Conservation (phyloP, 2,888 invertebrate species). For the Diaprepes abbreviatus region DNA sequence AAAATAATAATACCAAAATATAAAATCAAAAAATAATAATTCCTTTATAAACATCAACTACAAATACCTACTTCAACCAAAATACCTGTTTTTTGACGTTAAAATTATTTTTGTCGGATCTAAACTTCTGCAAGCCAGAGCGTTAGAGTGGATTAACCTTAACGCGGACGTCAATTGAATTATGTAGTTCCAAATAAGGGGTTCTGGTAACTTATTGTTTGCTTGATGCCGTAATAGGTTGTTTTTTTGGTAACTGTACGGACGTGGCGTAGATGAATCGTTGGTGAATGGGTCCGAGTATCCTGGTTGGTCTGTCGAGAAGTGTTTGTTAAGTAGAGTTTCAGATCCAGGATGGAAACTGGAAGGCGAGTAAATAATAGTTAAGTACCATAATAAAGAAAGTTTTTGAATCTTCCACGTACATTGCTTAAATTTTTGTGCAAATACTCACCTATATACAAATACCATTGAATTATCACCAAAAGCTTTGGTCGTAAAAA, state of each 20-base stretch:
- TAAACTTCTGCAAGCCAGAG: constrained; percentile 84
- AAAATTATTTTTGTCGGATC: constrained; percentile 92
- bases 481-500: constrained; percentile 95
- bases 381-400: no score
- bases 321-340: constrained; percentile 89
- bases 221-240: constrained; percentile 84
- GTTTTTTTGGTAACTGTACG: constrained; percentile 87
- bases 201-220: constrained; percentile 83
- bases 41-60: neutral
- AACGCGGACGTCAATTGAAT: constrained; percentile 96
- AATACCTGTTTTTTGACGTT: constrained; percentile 62
- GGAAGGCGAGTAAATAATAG: neutral
- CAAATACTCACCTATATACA: constrained; percentile 77
- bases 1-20: no score
- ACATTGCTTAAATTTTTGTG: no score
- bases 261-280: constrained; percentile 84
- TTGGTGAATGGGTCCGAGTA: constrained; percentile 85
- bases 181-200: constrained; percentile 94
- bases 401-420: no score
- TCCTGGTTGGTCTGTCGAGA: constrained; percentile 76
- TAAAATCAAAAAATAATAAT: no score
- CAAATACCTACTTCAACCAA: constrained; percentile 19
- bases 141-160: constrained; percentile 86
- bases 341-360: constrained; percentile 92
- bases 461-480: constrained; percentile 96